phyloP scores from a whole-genome alignment of 1,140 invertebrate genomes.

The Heterodera schachtii region DNA sequence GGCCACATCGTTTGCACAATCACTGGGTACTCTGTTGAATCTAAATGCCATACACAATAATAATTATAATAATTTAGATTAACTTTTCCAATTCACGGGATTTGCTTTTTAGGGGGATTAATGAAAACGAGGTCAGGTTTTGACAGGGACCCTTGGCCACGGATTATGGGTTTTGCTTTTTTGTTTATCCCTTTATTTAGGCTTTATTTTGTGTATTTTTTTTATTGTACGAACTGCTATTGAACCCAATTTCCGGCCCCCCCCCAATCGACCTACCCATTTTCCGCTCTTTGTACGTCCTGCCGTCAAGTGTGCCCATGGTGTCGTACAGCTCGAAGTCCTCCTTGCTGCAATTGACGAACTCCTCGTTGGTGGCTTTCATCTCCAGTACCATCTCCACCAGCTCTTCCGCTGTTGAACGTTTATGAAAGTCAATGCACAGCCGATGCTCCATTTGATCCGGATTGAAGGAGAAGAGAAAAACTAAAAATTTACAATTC shows the following conservation, averaged over 20 bases:
- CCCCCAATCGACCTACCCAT: conserved; percentile 71
- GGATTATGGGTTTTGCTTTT: too few relatives aligned
- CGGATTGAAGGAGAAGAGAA: conserved; percentile 59
- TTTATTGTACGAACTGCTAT: neutral
- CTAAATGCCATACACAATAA: neutral
- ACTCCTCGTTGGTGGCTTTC: conserved; percentile 43
- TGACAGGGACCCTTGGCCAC: too few relatives aligned
- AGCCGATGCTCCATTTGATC: conserved; percentile 47
- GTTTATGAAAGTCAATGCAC: conserved; percentile 56
- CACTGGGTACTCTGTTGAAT: conserved; percentile 78
- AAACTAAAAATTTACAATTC: conserved; percentile 35
- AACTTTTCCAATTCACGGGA: too few relatives aligned
- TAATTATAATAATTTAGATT: too few relatives aligned
- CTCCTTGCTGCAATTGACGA: conserved; percentile 42
- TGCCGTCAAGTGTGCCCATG: conserved; percentile 70
- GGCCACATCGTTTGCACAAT: conserved; percentile 91
- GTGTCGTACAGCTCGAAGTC: conserved; percentile 73
- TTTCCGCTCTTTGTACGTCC: conserved; percentile 85
- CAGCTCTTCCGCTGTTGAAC: conserved; percentile 61
- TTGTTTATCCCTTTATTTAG: too few relatives aligned
- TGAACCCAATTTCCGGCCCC: too few relatives aligned
- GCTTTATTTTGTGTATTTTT: neutral
- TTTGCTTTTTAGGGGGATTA: too few relatives aligned
- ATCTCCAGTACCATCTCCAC: conserved; percentile 63
- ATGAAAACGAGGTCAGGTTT: too few relatives aligned